Conservation (phyloP, 1,140 invertebrate genomes). For the Paralvinella palmiformis region DNA sequence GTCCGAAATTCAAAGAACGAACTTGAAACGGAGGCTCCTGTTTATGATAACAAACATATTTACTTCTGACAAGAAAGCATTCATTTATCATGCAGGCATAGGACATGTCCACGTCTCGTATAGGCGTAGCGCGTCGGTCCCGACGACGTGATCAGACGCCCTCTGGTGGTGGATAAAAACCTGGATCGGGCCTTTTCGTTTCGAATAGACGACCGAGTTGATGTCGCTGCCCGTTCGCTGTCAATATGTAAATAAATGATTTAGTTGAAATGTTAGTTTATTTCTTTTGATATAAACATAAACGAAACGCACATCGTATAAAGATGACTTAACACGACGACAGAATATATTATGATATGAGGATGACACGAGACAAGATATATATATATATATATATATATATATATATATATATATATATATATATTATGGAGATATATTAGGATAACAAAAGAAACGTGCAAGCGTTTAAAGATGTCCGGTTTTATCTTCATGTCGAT, state of each 20-base stretch:
- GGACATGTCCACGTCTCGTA: not conserved
- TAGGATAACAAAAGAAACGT: too few species aligned
- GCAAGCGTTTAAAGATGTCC: too few species aligned
- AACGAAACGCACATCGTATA: not conserved
- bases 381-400: not conserved
- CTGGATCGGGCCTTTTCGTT: too few species aligned
- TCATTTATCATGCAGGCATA: not conserved
- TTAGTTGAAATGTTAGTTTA: not conserved
- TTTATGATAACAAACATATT: not conserved
- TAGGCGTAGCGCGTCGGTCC: not conserved
- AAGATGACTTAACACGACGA: not conserved
- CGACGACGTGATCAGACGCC: too few species aligned
- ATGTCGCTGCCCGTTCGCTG: not conserved
- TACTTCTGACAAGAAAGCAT: not conserved
- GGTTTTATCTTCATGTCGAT: too few species aligned
- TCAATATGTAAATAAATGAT: not conserved
- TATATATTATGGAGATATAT: too few species aligned
- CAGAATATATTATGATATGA: not conserved
- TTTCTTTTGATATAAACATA: not conserved
- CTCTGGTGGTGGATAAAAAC: too few species aligned
- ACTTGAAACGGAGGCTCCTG: not conserved
- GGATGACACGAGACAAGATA: not conserved
- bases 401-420: not conserved
- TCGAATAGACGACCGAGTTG: not conserved
- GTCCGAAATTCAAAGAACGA: not conserved